These are phyloP conservation scores for Sarcoramphus papa DNA, from an alignment of 2,797 vertebrate genomes.

Conservation along the genomic window DNA sequence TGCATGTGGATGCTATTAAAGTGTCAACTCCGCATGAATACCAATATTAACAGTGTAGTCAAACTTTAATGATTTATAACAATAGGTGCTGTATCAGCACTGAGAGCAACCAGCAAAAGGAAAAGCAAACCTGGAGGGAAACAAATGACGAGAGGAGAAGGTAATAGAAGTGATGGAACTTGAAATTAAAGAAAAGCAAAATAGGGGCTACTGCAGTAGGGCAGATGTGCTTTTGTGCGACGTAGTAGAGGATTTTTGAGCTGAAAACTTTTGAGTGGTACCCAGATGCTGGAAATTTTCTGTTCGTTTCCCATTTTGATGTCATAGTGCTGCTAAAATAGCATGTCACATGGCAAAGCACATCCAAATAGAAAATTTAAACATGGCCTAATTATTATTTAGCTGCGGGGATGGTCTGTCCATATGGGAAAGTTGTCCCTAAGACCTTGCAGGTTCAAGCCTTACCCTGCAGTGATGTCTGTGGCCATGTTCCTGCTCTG, in stretches of 20 bases:
- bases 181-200: not conserved
- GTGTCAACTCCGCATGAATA: not conserved
- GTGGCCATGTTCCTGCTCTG: not conserved
- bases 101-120: not conserved
- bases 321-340: not conserved
- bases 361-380: not conserved
- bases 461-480: not conserved
- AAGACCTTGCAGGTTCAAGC: not conserved
- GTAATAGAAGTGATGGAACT: not conserved
- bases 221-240: not conserved
- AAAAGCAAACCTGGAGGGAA: not conserved
- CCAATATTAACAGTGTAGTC: not conserved
- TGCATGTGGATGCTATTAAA: constrained; percentile 13
- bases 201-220: not conserved
- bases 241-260: not conserved
- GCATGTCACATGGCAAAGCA: not conserved
- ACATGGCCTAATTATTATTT: not conserved
- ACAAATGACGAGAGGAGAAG: not conserved
- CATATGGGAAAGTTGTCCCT: not conserved
- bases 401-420: no score
- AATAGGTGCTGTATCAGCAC: not conserved
- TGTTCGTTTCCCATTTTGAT: not conserved
- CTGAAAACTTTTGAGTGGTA: not conserved
- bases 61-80: constrained; percentile 10
- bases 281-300: not conserved